Evolutionary conservation across 2,888 invertebrate species (phyloP), one percentile per base, ranked within the genome.

Genomic region (Pyrocoelia pectoralis): DNA sequence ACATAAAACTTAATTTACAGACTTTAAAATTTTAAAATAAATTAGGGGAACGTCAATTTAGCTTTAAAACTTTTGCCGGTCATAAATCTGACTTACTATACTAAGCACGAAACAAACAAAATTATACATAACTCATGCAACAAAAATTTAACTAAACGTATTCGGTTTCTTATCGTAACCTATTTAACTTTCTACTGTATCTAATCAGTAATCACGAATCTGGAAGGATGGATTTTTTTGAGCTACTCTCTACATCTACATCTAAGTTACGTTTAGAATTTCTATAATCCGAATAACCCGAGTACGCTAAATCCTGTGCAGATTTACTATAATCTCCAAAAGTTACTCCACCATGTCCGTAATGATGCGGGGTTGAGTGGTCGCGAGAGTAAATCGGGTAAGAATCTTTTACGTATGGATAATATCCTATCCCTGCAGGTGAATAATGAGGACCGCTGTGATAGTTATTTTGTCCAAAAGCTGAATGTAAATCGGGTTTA

Each of bases 231-330:
- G 81, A 81, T 69, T 81, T 82, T 66, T 80, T 82, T n/a, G 33
- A 33, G 2, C 76, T 70, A 8, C 71, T 68, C 1, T 69, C 71
- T 24, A 72, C 73, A 8, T 73, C 75, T 4, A 74, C 75, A 14
- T 84, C 83, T 59, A 84, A 84, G 38, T 80, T 80, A 1, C 80
- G 81, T 63, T 86, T 85, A 55, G 84, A 85, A 72, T 76, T 83
- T 66, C 90, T 85, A 73, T 87, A 89, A 69, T 90, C 85, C 10
- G 76, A 74, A 85, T 91, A 92, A 9, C 90, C 91, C 67, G 88
- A 89, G 79, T 92, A 93, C 0, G 92, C 92, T 14, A 91, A 81
- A 72, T 91, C 87, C 67, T 90, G 89, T n/a, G 79, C 80, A 1
- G 86, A 84, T 57, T 80, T 82, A 0, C 72, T 70, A 33, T 88